phyloP scores from a whole-genome alignment of 2,797 vertebrate genomes.

The Tarsius wallacei region DNA sequence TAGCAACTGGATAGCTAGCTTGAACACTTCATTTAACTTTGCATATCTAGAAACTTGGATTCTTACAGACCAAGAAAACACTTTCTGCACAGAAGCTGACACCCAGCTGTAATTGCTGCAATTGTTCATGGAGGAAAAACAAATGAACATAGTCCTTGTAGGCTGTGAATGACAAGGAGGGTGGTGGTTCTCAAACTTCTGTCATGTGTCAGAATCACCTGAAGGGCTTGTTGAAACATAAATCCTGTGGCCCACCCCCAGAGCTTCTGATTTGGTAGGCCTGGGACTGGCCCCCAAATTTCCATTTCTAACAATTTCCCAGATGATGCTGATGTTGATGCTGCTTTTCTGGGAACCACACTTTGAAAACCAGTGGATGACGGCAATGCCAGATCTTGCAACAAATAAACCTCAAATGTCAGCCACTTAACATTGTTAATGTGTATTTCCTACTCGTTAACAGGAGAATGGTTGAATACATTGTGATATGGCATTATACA shows the following conservation, averaged over 20 bases:
- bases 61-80: background rate
- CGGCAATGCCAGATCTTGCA: background rate
- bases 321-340: background rate
- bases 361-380: background rate
- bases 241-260: background rate
- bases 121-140: background rate
- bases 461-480: background rate
- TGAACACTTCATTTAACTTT: background rate
- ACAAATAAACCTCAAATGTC: background rate
- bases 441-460: background rate
- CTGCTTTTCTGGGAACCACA: background rate
- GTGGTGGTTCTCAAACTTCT: background rate
- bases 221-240: background rate
- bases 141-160: background rate
- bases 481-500: no score
- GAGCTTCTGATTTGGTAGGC: background rate
- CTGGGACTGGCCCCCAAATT: background rate
- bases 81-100: background rate
- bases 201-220: background rate
- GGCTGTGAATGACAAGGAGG: background rate
- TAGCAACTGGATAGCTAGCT: background rate
- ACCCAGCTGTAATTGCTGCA: background rate
- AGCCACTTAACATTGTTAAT: background rate
- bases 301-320: slow-evolving; percentile 37
- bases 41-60: background rate